Evolutionary conservation across 2,888 invertebrate genomes (phyloP), one percentile per base, ranked within the genome.

Genomic region (Drosophila neotestacea): DNA sequence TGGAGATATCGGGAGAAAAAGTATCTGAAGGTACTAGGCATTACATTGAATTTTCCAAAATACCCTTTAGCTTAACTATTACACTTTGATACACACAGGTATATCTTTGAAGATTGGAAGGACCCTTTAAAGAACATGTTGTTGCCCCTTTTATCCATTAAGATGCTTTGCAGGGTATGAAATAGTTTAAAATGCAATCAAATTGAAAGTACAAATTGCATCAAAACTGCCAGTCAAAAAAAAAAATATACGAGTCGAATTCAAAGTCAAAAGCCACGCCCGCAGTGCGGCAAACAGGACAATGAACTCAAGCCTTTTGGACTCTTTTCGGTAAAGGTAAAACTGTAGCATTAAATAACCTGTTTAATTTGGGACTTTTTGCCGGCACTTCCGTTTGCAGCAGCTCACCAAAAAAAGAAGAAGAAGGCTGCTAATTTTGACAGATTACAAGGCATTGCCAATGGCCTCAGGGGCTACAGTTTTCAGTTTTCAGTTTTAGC

Each of bases 371-470:
- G 48, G 50, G 28, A 62, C 32, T 62, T 30, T 30, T 87, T 87
- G 82, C 64, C 44, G 46, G 44, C 65, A 89, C 85, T 85, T 86
- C 85, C 89, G 85, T 70, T 89, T 79, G 72, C 50, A 27, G 67
- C 46, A 41, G 56, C 54, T 51, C 28, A 11, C 6, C 11, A 34
- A 51, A 16, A 42, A 63, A 61, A 52, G 77, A 76, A 16, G 47
- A 63, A 61, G 55, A 79, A 76, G 56, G 32, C 71, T 70, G 74
- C 82, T 80, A 86, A 89, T 86, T 85, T 86, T 88, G 88, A 88
- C 89, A 86, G 85, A 86, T 86, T 89, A 89, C 85, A 89, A 89
- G 82, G 88, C 80, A 79, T 73, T 69, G 73, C 11, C 30, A 22
- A 16, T 39, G 32, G 28, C 38, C 73, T 66, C 36, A n/a, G 27